Conservation (phyloP, 2,888 invertebrate genomes). For the Cremastobaeus sp. region DNA sequence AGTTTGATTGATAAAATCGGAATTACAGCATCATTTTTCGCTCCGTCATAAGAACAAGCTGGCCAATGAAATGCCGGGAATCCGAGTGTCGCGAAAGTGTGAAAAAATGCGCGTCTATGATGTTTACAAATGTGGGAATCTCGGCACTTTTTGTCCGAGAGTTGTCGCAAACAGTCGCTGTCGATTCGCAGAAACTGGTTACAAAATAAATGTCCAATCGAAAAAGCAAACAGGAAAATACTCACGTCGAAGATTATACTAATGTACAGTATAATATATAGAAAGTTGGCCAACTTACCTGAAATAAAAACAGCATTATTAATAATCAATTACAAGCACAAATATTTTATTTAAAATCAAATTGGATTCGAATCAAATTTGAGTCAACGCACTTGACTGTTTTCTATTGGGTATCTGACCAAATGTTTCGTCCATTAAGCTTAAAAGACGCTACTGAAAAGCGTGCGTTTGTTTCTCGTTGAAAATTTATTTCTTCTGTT, state of each 20-base stretch:
- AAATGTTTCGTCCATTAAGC: too few relatives aligned
- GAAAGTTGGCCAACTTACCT: constrained; percentile 4
- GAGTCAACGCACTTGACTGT: too few relatives aligned
- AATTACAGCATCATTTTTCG: constrained; percentile 34
- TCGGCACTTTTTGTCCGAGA: constrained; percentile 14
- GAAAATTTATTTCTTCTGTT: constrained; percentile 49
- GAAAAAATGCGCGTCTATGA: constrained; percentile 36
- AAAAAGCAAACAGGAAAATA: background rate
- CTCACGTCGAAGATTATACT: background rate
- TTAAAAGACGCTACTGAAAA: too few relatives aligned
- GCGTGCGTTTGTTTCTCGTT: background rate
- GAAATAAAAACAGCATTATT: constrained; percentile 7
- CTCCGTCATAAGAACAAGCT: constrained; percentile 10
- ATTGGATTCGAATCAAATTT: too few relatives aligned
- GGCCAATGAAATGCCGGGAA: constrained; percentile 37
- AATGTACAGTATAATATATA: too few relatives aligned
- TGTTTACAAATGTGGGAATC: constrained; percentile 26
- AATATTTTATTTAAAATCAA: background rate
- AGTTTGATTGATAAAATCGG: constrained; percentile 50
- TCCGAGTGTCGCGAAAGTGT: constrained; percentile 32
- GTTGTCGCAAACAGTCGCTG: background rate
- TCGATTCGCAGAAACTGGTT: constrained; percentile 18
- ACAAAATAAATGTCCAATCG: background rate
- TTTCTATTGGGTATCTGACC: too few relatives aligned
- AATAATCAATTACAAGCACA: background rate